These are phyloP conservation scores for Macrostomum cliftonense DNA, from an alignment of 2,888 invertebrate species.

Conservation along the genomic window DNA sequence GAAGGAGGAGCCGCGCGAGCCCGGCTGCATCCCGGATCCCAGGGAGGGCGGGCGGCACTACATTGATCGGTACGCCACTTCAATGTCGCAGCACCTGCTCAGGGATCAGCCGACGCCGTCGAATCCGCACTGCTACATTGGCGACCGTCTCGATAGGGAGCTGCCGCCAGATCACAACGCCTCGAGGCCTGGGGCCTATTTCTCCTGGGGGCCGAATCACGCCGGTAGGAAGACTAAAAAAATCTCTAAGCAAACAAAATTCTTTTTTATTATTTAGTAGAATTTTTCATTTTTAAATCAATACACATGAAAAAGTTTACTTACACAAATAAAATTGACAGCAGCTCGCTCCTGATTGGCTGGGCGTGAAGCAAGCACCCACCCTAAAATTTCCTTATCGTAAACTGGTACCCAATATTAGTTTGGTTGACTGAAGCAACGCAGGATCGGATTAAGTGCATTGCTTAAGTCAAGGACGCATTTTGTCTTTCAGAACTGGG, in stretches of 20 bases:
- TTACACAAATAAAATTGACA: no score
- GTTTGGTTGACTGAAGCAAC: no score
- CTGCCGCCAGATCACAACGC: constrained; percentile 25
- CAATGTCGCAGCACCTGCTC: constrained; percentile 12
- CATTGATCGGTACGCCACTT: constrained; percentile 7
- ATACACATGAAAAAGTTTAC: no score
- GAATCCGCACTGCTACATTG: constrained; percentile 24
- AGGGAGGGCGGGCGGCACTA: constrained; percentile 11
- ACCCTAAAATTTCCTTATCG: no score
- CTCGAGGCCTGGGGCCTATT: constrained; percentile 25
- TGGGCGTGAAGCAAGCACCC: no score
- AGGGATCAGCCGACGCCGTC: constrained; percentile 11
- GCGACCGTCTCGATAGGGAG: constrained; percentile 20
- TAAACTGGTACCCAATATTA: no score
- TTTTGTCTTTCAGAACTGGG: no score
- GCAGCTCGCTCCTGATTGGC: no score
- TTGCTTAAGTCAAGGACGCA: no score
- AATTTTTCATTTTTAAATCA: no score
- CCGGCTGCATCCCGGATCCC: neutral
- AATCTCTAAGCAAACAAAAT: no score
- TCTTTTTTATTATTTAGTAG: neutral
- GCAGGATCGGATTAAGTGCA: no score
- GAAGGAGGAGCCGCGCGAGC: neutral
- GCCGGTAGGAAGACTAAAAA: constrained; percentile 19
- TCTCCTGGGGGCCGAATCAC: constrained; percentile 32